These are phyloP conservation scores for Lacerta agilis DNA, from an alignment of 2,797 vertebrate genomes.

Conservation along the genomic window DNA sequence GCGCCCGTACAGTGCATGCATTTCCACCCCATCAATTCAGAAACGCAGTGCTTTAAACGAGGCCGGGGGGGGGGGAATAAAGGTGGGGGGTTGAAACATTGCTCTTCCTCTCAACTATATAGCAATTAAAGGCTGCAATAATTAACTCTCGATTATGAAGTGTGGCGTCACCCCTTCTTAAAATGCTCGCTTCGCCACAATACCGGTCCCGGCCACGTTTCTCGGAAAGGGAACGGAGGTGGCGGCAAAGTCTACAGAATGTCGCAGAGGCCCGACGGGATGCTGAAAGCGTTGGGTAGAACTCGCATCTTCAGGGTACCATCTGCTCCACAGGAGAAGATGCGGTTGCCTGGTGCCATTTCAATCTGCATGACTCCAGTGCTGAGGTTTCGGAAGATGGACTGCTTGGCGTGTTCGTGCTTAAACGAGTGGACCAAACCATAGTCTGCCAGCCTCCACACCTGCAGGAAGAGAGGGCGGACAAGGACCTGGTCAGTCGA, in stretches of 20 bases:
- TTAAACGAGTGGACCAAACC: constrained; percentile 95
- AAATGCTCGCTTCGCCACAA: constrained; percentile 34
- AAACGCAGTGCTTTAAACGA: constrained; percentile 19
- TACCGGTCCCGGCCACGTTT: constrained; percentile 48
- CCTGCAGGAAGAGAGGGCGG: constrained; percentile 77
- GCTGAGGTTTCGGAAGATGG: constrained; percentile 97
- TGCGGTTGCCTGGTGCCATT: constrained; percentile 88
- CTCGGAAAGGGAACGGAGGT: neutral
- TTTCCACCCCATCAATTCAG: constrained; percentile 68
- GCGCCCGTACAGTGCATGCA: constrained; percentile 84
- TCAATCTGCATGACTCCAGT: constrained; percentile 96
- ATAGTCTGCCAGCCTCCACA: constrained; percentile 92
- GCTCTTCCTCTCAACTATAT: neutral
- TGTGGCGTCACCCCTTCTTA: constrained; percentile 26
- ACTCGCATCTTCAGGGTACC: constrained; percentile 97
- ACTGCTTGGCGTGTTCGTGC: constrained; percentile 96
- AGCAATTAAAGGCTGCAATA: constrained; percentile 54
- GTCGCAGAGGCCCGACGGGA: constrained; percentile 89
- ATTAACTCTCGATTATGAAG: constrained; percentile 62
- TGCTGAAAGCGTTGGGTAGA: constrained; percentile 91
- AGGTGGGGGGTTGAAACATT: neutral
- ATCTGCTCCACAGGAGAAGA: constrained; percentile 98
- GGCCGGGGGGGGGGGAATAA: neutral
- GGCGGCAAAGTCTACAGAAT: constrained; percentile 80
- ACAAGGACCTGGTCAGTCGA: neutral